These are phyloP conservation scores for Drosophila kanapiae DNA, from an alignment of 1,140 invertebrate genomes.

Conservation along the genomic window DNA sequence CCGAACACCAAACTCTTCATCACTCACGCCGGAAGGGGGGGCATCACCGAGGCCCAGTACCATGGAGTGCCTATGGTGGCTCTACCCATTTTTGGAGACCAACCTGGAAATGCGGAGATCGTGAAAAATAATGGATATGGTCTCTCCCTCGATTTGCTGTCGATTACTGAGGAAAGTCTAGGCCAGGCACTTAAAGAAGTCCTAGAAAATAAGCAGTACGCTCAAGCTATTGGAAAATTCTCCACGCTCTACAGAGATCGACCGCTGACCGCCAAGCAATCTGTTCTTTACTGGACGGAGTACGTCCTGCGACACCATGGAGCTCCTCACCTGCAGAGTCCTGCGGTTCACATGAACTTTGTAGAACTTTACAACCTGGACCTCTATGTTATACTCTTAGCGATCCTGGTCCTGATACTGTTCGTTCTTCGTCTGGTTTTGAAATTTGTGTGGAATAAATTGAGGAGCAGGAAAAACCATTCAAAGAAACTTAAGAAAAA, in stretches of 20 bases:
- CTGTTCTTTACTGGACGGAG: slow-evolving; percentile 85
- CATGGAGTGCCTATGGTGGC: slow-evolving; percentile 90
- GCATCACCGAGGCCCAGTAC: slow-evolving; percentile 90
- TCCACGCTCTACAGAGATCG: slow-evolving; percentile 74
- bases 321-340: slow-evolving; percentile 81
- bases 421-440: slow-evolving; percentile 6
- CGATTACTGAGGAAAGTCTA: slow-evolving; percentile 82
- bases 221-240: slow-evolving; percentile 47
- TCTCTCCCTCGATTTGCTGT: slow-evolving; percentile 74
- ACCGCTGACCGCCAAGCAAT: slow-evolving; percentile 80
- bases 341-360: slow-evolving; percentile 61
- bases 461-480: background rate
- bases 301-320: slow-evolving; percentile 86
- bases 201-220: slow-evolving; percentile 62
- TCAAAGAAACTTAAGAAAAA: slow-evolving; percentile 17
- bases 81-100: slow-evolving; percentile 89
- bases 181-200: slow-evolving; percentile 50
- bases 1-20: slow-evolving; percentile 89
- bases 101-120: slow-evolving; percentile 86
- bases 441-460: slow-evolving; percentile 6
- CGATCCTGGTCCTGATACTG: slow-evolving; percentile 12
- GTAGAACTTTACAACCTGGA: slow-evolving; percentile 71
- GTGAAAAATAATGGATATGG: slow-evolving; percentile 86
- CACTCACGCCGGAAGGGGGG: slow-evolving; percentile 90
- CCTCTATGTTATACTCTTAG: slow-evolving; percentile 50